phyloP scores from a whole-genome alignment of 2,888 invertebrate species.

The Drosophila dives region DNA sequence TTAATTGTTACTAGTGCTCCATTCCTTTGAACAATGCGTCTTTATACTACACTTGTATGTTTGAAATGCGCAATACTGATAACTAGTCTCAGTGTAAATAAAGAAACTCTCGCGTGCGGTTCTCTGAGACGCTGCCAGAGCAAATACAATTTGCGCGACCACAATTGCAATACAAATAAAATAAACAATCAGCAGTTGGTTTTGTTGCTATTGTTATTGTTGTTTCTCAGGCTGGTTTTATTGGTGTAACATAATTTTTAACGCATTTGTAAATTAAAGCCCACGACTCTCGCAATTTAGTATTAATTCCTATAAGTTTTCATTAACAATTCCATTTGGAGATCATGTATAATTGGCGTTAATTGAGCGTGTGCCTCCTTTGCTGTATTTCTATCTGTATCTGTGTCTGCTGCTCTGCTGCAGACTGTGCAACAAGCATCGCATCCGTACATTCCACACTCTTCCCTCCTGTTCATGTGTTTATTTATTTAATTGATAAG shows the following conservation, averaged over 20 bases:
- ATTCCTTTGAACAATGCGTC: constrained; percentile 18
- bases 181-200: constrained; percentile 12
- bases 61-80: constrained; percentile 55
- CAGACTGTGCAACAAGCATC: constrained; percentile 31
- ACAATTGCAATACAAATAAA: constrained; percentile 28
- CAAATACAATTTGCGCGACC: constrained; percentile 28
- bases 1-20: not conserved
- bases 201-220: constrained; percentile 1
- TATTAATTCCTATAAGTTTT: constrained; percentile 60
- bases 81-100: constrained; percentile 72
- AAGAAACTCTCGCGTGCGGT: constrained; percentile 70
- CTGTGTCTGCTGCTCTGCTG: constrained; percentile 24
- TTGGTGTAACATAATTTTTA: constrained; percentile 30
- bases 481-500: constrained; percentile 74
- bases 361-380: constrained; percentile 62
- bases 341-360: constrained; percentile 75
- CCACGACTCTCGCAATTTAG: constrained; percentile 45
- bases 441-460: constrained; percentile 12
- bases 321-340: constrained; percentile 69
- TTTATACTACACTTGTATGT: constrained; percentile 20
- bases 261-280: constrained; percentile 34
- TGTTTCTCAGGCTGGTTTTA: constrained; percentile 30
- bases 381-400: constrained; percentile 32
- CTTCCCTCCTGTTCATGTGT: constrained; percentile 34
- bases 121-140: constrained; percentile 27